phyloP scores from a whole-genome alignment of 2,113 vertebrate genomes.

The Malurus cyaneus region DNA sequence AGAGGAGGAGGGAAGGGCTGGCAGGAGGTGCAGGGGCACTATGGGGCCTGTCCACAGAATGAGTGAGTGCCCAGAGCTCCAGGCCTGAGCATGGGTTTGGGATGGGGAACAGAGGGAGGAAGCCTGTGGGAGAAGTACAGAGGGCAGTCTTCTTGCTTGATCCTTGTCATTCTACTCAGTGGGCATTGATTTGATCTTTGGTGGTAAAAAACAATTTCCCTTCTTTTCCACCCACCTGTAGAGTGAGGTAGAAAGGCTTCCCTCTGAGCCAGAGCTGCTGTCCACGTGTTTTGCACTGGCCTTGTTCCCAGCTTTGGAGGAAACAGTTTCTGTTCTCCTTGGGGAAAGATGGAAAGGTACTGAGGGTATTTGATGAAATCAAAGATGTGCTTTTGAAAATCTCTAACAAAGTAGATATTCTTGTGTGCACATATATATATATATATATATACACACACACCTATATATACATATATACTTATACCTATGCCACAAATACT shows the following conservation, averaged over 20 bases:
- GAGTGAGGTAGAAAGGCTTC: background rate
- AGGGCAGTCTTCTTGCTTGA: background rate
- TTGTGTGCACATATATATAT: background rate
- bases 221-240: background rate
- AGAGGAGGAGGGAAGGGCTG: background rate
- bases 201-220: background rate
- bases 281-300: background rate
- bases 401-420: background rate
- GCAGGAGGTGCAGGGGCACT: background rate
- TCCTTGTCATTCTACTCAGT: background rate
- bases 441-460: rapidly evolving
- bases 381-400: background rate
- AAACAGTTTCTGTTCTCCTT: background rate
- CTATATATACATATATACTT: too few relatives aligned
- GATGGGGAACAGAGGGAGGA: background rate
- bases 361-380: background rate
- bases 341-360: background rate
- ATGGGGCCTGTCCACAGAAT: background rate
- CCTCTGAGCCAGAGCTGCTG: background rate
- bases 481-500: background rate
- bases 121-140: background rate
- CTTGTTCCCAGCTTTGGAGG: background rate
- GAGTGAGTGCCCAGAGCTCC: background rate
- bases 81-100: background rate
- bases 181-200: background rate